Conservation (phyloP, 2,797 vertebrate species). For the Sebastes trivittatus region DNA sequence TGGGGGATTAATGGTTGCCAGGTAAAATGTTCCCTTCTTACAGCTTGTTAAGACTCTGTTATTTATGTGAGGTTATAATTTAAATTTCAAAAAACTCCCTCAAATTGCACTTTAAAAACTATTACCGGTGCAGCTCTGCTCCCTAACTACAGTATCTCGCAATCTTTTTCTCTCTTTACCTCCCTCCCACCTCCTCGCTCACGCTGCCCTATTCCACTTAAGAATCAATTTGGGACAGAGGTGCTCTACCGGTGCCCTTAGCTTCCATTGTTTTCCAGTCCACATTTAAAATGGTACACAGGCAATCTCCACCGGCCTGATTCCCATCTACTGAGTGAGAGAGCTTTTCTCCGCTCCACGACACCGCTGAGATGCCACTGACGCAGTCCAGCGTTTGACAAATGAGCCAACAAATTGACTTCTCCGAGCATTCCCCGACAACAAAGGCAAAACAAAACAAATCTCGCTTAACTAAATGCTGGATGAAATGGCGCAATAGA, state of each 20-base stretch:
- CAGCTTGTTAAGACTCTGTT: neutral
- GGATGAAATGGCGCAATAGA: slow-evolving; percentile 74
- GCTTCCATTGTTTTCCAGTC: slow-evolving; percentile 71
- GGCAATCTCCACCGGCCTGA: slow-evolving; percentile 59
- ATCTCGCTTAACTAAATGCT: slow-evolving; percentile 76
- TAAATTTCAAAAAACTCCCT: neutral
- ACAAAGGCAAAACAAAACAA: slow-evolving; percentile 75
- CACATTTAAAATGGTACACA: slow-evolving; percentile 63
- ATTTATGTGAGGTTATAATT: neutral
- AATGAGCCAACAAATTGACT: slow-evolving; percentile 83
- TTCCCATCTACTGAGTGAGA: slow-evolving; percentile 64
- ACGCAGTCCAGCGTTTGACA: slow-evolving; percentile 76
- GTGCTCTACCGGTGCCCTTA: slow-evolving; percentile 57
- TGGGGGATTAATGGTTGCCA: neutral
- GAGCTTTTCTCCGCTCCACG: slow-evolving; percentile 61
- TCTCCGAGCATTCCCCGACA: slow-evolving; percentile 55
- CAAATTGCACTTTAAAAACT: neutral
- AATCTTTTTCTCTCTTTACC: slow-evolving; percentile 33
- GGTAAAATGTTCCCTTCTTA: neutral
- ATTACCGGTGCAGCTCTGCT: neutral
- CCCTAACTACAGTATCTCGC: slow-evolving; percentile 12
- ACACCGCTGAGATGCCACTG: slow-evolving; percentile 55
- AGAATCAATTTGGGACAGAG: slow-evolving; percentile 72
- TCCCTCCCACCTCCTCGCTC: slow-evolving; percentile 14
- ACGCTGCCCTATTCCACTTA: slow-evolving; percentile 60